A percentile compares a stretch with the other conserved stretches of the same genome.
These are phyloP conservation scores for Spatula versicolor DNA, from an alignment of 2,797 vertebrate genomes.

Conservation along the genomic window DNA sequence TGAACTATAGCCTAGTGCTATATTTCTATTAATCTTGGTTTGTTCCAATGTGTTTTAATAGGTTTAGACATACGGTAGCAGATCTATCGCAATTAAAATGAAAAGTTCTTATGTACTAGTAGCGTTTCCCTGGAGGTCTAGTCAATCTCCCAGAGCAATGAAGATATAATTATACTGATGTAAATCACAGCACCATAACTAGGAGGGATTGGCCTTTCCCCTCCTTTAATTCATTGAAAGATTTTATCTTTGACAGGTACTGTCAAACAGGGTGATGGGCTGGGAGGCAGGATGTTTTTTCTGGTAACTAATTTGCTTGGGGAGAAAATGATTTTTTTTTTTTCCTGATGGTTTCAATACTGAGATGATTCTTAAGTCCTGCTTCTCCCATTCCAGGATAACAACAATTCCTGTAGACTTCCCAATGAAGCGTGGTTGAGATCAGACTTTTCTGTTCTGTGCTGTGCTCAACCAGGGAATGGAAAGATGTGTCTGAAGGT, in stretches of 20 bases:
- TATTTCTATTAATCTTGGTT: slow-evolving; percentile 22
- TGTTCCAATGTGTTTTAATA: not conserved
- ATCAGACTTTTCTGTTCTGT: not conserved
- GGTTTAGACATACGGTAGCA: slow-evolving; percentile 10
- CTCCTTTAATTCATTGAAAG: slow-evolving; percentile 76
- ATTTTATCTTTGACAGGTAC: slow-evolving; percentile 82
- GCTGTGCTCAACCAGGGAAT: not conserved
- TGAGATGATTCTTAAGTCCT: not conserved
- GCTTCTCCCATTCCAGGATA: not conserved
- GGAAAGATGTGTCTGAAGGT: not conserved
- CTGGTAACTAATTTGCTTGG: slow-evolving; percentile 73
- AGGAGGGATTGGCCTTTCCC: slow-evolving; percentile 77
- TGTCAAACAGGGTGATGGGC: slow-evolving; percentile 63
- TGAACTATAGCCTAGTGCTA: not conserved
- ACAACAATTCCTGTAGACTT: not conserved
- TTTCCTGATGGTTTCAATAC: not conserved
- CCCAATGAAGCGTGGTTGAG: not conserved
- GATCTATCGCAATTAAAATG: slow-evolving; percentile 64
- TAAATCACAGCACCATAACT: slow-evolving; percentile 78
- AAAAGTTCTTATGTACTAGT: slow-evolving; percentile 32
- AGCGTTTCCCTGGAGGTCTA: slow-evolving; percentile 66
- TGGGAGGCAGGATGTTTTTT: slow-evolving; percentile 66
- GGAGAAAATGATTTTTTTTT: slow-evolving; percentile 24
- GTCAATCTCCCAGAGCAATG: slow-evolving; percentile 75
- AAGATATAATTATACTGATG: slow-evolving; percentile 84